Conservation (phyloP, 2,888 invertebrate genomes). For the Pteria penguin region DNA sequence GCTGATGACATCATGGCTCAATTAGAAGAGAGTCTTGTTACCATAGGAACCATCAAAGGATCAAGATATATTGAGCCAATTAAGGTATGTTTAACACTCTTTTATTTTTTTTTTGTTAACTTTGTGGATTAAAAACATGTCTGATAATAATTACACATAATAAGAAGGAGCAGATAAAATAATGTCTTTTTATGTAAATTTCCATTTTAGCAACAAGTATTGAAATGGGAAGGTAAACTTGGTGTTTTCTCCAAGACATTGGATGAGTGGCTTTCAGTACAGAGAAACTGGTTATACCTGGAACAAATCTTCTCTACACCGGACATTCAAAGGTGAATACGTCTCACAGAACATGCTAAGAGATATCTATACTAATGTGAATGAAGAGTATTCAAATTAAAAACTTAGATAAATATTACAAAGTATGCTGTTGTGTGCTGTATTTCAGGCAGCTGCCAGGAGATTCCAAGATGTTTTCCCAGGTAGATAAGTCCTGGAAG, state of each 20-base stretch:
- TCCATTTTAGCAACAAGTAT: slow-evolving; percentile 66
- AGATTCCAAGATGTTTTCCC: slow-evolving; percentile 77
- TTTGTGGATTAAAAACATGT: too few relatives aligned
- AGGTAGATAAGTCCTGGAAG: slow-evolving; percentile 79
- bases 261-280: slow-evolving; percentile 80
- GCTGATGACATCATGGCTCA: slow-evolving; percentile 79
- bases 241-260: slow-evolving; percentile 77
- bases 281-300: slow-evolving; percentile 79
- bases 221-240: slow-evolving; percentile 79
- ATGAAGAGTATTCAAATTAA: too few relatives aligned
- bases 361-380: too few relatives aligned
- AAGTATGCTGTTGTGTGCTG: too few relatives aligned
- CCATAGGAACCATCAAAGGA: slow-evolving; percentile 78
- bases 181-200: too few relatives aligned
- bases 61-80: slow-evolving; percentile 79
- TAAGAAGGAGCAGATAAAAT: too few relatives aligned
- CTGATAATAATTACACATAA: too few relatives aligned
- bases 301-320: slow-evolving; percentile 80
- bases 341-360: too few relatives aligned
- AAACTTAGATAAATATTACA: too few relatives aligned
- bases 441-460: slow-evolving; percentile 70
- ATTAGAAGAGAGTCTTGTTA: slow-evolving; percentile 80
- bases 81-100: slow-evolving; percentile 73
- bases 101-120: too few relatives aligned
- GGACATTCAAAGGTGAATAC: slow-evolving; percentile 78